Percentiles rank a stretch among this genome's conserved stretches.
phyloP scores from a whole-genome alignment of 2,113 vertebrate genomes.

The Hippolais icterina region DNA sequence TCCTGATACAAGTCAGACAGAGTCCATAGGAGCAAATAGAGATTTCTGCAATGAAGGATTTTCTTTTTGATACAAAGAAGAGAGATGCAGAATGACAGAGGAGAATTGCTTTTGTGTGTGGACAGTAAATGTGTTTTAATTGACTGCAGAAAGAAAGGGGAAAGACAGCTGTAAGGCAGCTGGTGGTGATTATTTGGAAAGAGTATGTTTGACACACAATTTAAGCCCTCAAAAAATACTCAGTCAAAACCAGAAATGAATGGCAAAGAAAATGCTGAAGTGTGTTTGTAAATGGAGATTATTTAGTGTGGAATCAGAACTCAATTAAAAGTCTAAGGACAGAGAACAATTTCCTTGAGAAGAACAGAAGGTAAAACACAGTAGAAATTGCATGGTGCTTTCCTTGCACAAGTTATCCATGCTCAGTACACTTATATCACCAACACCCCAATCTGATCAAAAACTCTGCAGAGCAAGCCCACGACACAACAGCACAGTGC shows the following conservation, averaged over 20 bases:
- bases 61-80: background rate
- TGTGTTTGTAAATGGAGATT: background rate
- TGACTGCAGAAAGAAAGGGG: background rate
- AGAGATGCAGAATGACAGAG: background rate
- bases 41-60: background rate
- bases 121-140: background rate
- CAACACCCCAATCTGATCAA: background rate
- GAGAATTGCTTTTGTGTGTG: background rate
- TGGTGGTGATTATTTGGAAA: background rate
- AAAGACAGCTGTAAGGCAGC: background rate
- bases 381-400: background rate
- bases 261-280: background rate
- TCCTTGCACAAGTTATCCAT: background rate
- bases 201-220: background rate
- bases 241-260: background rate
- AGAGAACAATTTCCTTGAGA: background rate
- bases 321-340: background rate
- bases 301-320: background rate
- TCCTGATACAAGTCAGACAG: background rate
- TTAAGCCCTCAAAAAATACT: background rate
- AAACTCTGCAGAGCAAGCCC: background rate
- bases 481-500: fast-evolving
- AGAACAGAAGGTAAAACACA: background rate
- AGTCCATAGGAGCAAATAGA: background rate
- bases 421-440: fast-evolving